Evolutionary conservation across 2,888 invertebrate species (phyloP).

Genomic region (Eugnorisma glareosa): DNA sequence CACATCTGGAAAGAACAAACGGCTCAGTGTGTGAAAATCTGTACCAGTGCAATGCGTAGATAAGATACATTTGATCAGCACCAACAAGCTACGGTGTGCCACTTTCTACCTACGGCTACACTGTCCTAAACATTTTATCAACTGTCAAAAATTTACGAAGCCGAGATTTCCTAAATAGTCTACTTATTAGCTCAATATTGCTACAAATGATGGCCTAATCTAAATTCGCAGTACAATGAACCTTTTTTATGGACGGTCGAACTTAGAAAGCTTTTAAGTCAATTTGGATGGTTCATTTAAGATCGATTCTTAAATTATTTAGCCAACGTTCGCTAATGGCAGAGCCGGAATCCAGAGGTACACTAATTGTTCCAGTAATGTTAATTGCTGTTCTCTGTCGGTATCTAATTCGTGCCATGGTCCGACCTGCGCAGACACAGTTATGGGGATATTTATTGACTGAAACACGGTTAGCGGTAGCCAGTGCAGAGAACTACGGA

Average conservation of each 20-base stretch:
- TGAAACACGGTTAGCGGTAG: conserved; percentile 72
- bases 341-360: conserved; percentile 74
- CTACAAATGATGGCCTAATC: conserved; percentile 69
- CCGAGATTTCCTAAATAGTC: conserved; percentile 80
- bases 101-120: conserved; percentile 75
- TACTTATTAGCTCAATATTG: conserved; percentile 62
- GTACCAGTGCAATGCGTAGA: conserved; percentile 70
- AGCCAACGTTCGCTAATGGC: conserved; percentile 81
- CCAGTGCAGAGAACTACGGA: conserved; percentile 67
- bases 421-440: conserved; percentile 71
- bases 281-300: conserved; percentile 54
- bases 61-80: conserved; percentile 80
- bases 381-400: conserved; percentile 79
- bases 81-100: conserved; percentile 75
- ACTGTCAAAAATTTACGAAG: conserved; percentile 83
- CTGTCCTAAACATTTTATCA: conserved; percentile 80
- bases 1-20: conserved; percentile 50
- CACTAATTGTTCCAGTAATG: conserved; percentile 84
- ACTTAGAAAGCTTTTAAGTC: conserved; percentile 62
- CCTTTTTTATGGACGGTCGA: conserved; percentile 47
- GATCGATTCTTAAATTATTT: conserved; percentile 76
- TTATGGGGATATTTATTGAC: conserved; percentile 77
- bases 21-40: conserved; percentile 72
- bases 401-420: conserved; percentile 76
- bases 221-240: conserved; percentile 61